phyloP scores from a whole-genome alignment of 2,888 invertebrate species.

The Abrostola triplasia region DNA sequence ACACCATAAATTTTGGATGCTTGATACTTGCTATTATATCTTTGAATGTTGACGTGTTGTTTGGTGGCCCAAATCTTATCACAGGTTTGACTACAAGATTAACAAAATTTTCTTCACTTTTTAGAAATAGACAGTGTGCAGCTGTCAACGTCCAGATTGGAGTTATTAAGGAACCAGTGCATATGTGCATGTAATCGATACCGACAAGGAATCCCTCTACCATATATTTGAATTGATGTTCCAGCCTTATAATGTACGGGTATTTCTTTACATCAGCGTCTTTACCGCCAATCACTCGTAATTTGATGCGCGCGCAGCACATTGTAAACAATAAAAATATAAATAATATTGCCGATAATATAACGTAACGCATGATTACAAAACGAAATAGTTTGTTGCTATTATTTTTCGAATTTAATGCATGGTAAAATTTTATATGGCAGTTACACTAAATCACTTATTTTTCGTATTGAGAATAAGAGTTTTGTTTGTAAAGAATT shows the following conservation, averaged over 20 bases:
- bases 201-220: no score
- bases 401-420: no score
- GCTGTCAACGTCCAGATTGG: neutral
- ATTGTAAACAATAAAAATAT: neutral
- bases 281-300: neutral
- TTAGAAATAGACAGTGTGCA: neutral
- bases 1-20: neutral
- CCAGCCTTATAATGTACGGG: neutral
- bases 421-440: no score
- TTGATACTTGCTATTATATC: neutral
- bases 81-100: no score
- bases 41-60: no score
- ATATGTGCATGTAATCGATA: neutral
- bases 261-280: neutral
- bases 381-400: neutral
- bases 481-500: no score
- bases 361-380: neutral
- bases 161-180: neutral
- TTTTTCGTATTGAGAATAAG: no score
- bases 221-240: neutral
- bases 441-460: no score
- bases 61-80: no score
- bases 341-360: neutral
- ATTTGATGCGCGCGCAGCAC: neutral
- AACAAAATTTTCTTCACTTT: neutral